phyloP scores from a whole-genome alignment of 2,888 invertebrate species.

The Hydraecia micacea region DNA sequence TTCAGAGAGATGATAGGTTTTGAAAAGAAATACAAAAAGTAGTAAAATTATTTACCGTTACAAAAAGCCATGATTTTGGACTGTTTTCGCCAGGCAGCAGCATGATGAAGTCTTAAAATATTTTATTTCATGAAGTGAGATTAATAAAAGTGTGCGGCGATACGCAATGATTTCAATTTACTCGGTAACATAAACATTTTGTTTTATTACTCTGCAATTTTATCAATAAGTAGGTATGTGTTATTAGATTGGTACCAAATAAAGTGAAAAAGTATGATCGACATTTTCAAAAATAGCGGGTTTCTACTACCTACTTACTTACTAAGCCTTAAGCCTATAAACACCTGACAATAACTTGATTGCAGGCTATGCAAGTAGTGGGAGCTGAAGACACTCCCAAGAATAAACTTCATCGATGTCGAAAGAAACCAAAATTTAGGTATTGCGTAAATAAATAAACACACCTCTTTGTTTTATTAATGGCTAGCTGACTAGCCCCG shows the following conservation, averaged over 20 bases:
- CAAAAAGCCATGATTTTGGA: constrained; percentile 69
- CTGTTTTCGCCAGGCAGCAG: constrained; percentile 66
- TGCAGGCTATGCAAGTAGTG: neutral
- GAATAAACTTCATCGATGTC: neutral
- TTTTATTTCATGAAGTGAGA: constrained; percentile 51
- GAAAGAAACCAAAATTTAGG: neutral
- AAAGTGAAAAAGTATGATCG: neutral
- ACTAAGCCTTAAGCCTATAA: neutral
- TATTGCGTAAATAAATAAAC: neutral
- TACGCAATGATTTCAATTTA: constrained; percentile 81
- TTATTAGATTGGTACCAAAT: constrained; percentile 32
- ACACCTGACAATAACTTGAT: neutral
- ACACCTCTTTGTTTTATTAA: neutral
- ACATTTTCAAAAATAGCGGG: neutral
- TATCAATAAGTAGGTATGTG: constrained; percentile 29
- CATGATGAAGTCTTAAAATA: constrained; percentile 71
- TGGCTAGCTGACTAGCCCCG: no score
- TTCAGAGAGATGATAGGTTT: neutral
- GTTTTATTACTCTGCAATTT: constrained; percentile 59
- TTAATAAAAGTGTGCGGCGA: constrained; percentile 63
- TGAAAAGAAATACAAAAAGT: neutral
- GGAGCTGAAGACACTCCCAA: neutral
- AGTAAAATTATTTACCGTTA: constrained; percentile 69
- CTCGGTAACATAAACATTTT: constrained; percentile 66
- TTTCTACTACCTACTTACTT: neutral